Conservation (phyloP, 2,888 invertebrate species). For the Ectobius pallidus region DNA sequence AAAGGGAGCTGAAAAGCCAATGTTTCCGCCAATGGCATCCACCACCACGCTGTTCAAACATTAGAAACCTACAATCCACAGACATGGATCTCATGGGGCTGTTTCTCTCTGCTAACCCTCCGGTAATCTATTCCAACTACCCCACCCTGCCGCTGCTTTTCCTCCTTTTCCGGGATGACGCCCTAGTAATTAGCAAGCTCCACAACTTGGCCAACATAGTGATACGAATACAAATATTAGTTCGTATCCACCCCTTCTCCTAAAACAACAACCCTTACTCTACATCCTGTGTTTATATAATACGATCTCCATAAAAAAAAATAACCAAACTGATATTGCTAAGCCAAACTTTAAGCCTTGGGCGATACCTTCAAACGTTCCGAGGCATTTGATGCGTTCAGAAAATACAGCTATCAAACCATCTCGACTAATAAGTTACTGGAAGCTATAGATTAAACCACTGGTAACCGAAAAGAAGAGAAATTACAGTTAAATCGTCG, state of each 20-base stretch:
- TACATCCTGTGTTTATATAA: not conserved
- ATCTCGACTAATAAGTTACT: too few species aligned
- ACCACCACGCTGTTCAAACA: constrained; percentile 1
- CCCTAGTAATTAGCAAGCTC: constrained; percentile 1
- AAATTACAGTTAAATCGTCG: too few species aligned
- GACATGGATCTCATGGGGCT: not conserved
- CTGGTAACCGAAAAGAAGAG: too few species aligned
- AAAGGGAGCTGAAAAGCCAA: not conserved
- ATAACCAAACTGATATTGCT: not conserved
- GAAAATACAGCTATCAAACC: not conserved
- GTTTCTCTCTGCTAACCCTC: not conserved
- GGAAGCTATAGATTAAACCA: too few species aligned
- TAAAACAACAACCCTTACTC: not conserved
- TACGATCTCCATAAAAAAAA: not conserved
- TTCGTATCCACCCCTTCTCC: not conserved
- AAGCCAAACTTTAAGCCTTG: not conserved
- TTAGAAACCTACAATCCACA: not conserved
- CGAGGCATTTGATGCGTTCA: not conserved
- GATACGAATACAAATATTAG: constrained; percentile 21
- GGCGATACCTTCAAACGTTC: not conserved
- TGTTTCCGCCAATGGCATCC: constrained; percentile 1
- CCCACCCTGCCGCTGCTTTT: too few species aligned
- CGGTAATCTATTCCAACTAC: constrained; percentile 7
- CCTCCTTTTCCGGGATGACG: constrained; percentile 17
- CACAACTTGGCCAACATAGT: not conserved